A percentile compares a stretch with the other conserved stretches of the same genome.
phyloP scores from a whole-genome alignment of 2,888 invertebrate species.

The Venustoraphidia nigricollis region DNA sequence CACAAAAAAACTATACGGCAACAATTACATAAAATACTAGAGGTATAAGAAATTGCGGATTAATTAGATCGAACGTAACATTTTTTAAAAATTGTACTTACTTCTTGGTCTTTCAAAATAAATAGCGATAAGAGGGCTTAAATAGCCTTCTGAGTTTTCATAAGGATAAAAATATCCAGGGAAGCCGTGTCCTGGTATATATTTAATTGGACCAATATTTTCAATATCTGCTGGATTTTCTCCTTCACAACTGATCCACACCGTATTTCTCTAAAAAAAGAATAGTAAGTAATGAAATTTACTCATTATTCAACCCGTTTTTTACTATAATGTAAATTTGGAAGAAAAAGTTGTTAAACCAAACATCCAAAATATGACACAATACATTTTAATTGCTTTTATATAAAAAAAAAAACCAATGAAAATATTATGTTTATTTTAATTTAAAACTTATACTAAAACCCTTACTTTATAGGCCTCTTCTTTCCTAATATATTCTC shows the following conservation, averaged over 20 bases:
- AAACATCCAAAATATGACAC: too few relatives aligned
- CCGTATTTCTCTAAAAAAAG: constrained; percentile 54
- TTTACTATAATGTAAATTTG: too few relatives aligned
- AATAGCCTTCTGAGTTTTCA: constrained; percentile 71
- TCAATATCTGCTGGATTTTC: constrained; percentile 88
- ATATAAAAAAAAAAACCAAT: too few relatives aligned
- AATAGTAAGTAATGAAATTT: too few relatives aligned
- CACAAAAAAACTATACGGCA: too few relatives aligned
- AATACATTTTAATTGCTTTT: too few relatives aligned
- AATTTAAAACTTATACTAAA: constrained; percentile 1
- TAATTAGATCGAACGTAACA: too few relatives aligned
- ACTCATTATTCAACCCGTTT: too few relatives aligned
- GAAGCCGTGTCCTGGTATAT: constrained; percentile 69
- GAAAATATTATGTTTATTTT: too few relatives aligned
- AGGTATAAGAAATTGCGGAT: too few relatives aligned
- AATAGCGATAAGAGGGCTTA: constrained; percentile 77
- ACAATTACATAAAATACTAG: too few relatives aligned
- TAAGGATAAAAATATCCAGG: constrained; percentile 85
- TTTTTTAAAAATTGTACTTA: constrained; percentile 34
- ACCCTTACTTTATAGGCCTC: constrained; percentile 26
- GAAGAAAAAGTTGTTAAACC: neutral
- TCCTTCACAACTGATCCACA: constrained; percentile 89
- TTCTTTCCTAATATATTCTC: constrained; percentile 45
- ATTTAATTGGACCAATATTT: constrained; percentile 72
- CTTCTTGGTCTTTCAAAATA: constrained; percentile 68